phyloP scores from a whole-genome alignment of 2,888 invertebrate species.

The Eristalis pertinax region DNA sequence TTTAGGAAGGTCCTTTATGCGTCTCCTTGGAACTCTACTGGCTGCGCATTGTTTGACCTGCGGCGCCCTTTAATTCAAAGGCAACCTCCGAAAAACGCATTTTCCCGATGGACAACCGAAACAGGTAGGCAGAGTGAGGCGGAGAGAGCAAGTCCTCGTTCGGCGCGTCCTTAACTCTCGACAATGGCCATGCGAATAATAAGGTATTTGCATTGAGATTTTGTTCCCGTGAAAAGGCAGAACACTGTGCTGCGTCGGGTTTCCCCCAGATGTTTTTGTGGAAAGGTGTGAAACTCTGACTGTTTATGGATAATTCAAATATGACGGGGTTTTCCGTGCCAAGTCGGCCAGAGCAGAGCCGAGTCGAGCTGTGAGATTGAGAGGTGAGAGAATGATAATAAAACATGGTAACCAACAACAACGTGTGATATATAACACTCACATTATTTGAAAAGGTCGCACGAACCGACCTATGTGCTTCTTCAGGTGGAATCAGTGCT shows the following conservation, averaged over 20 bases:
- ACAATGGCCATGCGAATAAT: conserved; percentile 68
- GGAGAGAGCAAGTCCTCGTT: conserved; percentile 7
- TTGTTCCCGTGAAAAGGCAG: conserved; percentile 67
- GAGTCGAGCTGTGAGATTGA: background rate
- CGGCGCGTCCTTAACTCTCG: conserved; percentile 47
- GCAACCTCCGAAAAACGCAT: conserved; percentile 45
- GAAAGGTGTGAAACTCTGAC: conserved; percentile 73
- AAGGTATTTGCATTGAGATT: conserved; percentile 67
- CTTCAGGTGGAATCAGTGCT: conserved; percentile 50
- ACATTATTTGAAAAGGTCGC: conserved; percentile 67
- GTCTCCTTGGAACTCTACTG: conserved; percentile 32
- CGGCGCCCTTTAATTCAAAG: conserved; percentile 76
- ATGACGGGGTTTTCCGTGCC: conserved; percentile 66
- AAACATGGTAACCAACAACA: conserved; percentile 58
- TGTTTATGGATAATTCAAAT: conserved; percentile 73
- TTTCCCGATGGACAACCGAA: conserved; percentile 45
- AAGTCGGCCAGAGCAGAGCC: background rate
- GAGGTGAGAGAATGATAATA: conserved; percentile 67
- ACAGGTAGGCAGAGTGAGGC: conserved; percentile 52
- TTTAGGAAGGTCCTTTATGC: conserved; percentile 23
- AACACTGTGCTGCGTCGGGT: conserved; percentile 67
- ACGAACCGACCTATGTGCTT: conserved; percentile 24
- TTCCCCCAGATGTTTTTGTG: conserved; percentile 71
- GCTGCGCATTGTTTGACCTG: conserved; percentile 74
- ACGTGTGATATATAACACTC: conserved; percentile 63